Conservation (phyloP, 1,140 invertebrate species). For the Caenorhabditis elegans region WBcel235 BX284606.5:11390501-11391000, state of each 20-base stretch:
- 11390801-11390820: slow-evolving; percentile 59
- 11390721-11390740: slow-evolving; percentile 20
- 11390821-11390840: slow-evolving; percentile 63
- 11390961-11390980: slow-evolving; percentile 30
- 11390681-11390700: slow-evolving; percentile 47
- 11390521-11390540: slow-evolving; percentile 58
- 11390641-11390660: slow-evolving; percentile 32
- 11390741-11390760: slow-evolving; percentile 40
- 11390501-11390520: slow-evolving; percentile 58
- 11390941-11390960: slow-evolving; percentile 28
- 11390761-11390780: slow-evolving; percentile 47
- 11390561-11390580: slow-evolving; percentile 55
- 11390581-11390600: slow-evolving; percentile 58
- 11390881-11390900: no score
- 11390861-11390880: no score
- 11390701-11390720: slow-evolving; percentile 49
- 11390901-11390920: slow-evolving; percentile 44
- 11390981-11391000: neutral
- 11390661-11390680: slow-evolving; percentile 44
- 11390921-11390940: slow-evolving; percentile 44
- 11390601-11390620: slow-evolving; percentile 59
- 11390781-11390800: slow-evolving; percentile 57
- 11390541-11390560: slow-evolving; percentile 50
- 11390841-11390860: slow-evolving; percentile 54
- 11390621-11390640: slow-evolving; percentile 58